A percentile compares a stretch with the other conserved stretches of the same genome.
phyloP scores from a whole-genome alignment of 2,113 vertebrate species.

The Melanostigma gelatinosum region DNA sequence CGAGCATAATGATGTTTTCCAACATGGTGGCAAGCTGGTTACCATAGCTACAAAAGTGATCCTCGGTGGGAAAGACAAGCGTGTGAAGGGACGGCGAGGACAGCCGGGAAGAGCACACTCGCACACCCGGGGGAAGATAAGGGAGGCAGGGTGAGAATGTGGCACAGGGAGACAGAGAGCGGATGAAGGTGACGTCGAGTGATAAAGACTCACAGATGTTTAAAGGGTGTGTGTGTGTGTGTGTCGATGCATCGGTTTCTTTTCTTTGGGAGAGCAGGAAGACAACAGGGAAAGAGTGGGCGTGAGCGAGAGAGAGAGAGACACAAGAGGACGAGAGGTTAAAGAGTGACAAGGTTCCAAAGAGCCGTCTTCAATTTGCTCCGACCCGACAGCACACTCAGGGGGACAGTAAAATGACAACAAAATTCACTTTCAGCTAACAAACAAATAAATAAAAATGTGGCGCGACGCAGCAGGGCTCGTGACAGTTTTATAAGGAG shows the following conservation, averaged over 20 bases:
- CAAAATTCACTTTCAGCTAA: conserved; percentile 38
- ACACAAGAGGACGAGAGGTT: conserved; percentile 44
- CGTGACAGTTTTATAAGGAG: conserved; percentile 36
- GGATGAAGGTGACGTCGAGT: conserved; percentile 13
- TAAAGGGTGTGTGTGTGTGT: conserved; percentile 16
- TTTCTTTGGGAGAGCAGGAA: neutral
- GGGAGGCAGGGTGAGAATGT: conserved; percentile 33
- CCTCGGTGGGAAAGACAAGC: conserved; percentile 43
- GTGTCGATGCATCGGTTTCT: neutral
- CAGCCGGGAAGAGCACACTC: conserved; percentile 41
- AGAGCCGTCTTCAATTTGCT: conserved; percentile 61
- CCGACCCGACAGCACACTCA: conserved; percentile 45
- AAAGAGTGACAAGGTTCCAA: conserved; percentile 61
- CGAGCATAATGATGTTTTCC: conserved; percentile 66
- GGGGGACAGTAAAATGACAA: conserved; percentile 55
- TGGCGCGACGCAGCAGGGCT: conserved; percentile 13
- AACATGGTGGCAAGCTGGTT: conserved; percentile 72
- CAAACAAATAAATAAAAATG: conserved; percentile 11
- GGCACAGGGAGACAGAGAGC: conserved; percentile 1
- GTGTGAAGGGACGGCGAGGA: conserved; percentile 44
- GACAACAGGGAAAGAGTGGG: conserved; percentile 4
- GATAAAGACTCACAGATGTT: conserved; percentile 30
- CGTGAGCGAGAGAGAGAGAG: neutral
- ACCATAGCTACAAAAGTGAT: conserved; percentile 77
- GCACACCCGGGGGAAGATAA: conserved; percentile 33